phyloP scores from a whole-genome alignment of 2,888 invertebrate genomes.

The Subacronicta megacephala region DNA sequence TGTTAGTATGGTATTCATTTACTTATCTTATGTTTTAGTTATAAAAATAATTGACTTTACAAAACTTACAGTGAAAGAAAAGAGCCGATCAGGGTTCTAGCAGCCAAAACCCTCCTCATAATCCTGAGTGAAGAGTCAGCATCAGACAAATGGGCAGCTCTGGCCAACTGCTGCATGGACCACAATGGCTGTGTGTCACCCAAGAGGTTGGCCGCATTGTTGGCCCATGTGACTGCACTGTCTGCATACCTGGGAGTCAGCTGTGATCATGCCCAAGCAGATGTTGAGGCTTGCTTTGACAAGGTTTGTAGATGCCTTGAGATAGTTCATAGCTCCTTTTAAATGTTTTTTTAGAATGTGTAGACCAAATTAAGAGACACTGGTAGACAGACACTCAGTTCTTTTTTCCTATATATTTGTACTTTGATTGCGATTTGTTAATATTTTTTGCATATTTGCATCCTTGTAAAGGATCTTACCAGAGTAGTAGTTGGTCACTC shows the following conservation, averaged over 20 bases:
- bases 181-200: conserved; percentile 93
- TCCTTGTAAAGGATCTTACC: too few relatives aligned
- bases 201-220: conserved; percentile 89
- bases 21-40: too few relatives aligned
- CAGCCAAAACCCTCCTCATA: conserved; percentile 92
- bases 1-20: too few relatives aligned
- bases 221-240: conserved; percentile 91
- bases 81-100: conserved; percentile 91
- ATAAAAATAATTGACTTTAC: too few relatives aligned
- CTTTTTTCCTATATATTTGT: too few relatives aligned
- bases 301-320: conserved; percentile 88
- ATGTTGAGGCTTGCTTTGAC: conserved; percentile 93
- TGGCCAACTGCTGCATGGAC: conserved; percentile 93
- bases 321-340: too few relatives aligned
- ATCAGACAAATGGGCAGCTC: conserved; percentile 91
- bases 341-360: too few relatives aligned
- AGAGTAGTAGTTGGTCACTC: too few relatives aligned
- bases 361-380: too few relatives aligned
- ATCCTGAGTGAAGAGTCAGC: conserved; percentile 91
- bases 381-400: too few relatives aligned
- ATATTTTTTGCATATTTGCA: too few relatives aligned
- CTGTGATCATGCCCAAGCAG: conserved; percentile 90
- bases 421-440: too few relatives aligned
- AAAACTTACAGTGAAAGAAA: conserved; percentile 86
- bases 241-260: conserved; percentile 90